These are phyloP conservation scores for Maccullochella peelii DNA, from an alignment of 2,113 vertebrate genomes.

Conservation along the genomic window DNA sequence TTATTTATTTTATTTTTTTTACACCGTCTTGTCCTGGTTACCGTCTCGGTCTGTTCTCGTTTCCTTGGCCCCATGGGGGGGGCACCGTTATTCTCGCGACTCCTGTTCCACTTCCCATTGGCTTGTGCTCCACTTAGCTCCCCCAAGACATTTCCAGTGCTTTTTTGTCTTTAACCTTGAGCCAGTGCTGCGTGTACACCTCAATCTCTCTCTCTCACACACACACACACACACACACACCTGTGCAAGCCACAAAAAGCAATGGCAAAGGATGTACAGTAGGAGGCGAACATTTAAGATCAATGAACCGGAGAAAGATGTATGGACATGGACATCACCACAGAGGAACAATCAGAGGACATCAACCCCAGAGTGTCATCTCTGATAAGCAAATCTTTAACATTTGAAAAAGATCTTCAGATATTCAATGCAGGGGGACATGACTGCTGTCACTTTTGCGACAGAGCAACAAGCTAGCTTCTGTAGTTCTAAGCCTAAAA, in stretches of 20 bases:
- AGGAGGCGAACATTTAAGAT: conserved; percentile 49
- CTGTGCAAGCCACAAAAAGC: conserved; percentile 42
- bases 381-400: background rate
- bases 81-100: conserved; percentile 53
- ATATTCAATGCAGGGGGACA: background rate
- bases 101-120: conserved; percentile 75
- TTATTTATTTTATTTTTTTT: background rate
- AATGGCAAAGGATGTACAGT: conserved; percentile 31
- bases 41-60: conserved; percentile 49
- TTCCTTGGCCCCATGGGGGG: conserved; percentile 51
- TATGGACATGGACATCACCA: conserved; percentile 23
- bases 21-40: conserved; percentile 72
- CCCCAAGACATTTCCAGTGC: conserved; percentile 18
- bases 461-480: background rate
- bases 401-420: background rate
- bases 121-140: conserved; percentile 68
- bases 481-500: background rate
- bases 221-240: conserved; percentile 2
- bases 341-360: conserved; percentile 15
- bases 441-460: background rate
- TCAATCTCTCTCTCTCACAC: background rate
- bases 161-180: conserved; percentile 59
- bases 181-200: conserved; percentile 1
- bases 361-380: background rate
- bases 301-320: conserved; percentile 17